phyloP scores from a whole-genome alignment of 2,797 vertebrate species.

The Rhynchonycteris naso region DNA sequence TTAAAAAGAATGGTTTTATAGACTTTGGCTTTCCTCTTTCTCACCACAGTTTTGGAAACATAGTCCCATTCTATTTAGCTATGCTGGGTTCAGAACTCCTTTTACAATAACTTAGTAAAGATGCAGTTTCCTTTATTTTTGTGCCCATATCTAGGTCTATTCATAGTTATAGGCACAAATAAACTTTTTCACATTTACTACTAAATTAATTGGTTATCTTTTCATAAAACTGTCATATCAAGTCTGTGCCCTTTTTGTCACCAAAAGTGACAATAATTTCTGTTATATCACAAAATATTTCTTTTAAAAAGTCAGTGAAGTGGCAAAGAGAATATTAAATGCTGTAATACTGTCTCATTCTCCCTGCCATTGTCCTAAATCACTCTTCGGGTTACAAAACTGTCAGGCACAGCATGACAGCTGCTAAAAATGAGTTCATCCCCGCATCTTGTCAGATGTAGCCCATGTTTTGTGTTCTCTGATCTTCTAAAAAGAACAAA shows the following conservation, averaged over 20 bases:
- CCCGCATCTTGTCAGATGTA: slow-evolving; percentile 55
- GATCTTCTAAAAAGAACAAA: slow-evolving; percentile 75
- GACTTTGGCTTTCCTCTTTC: background rate
- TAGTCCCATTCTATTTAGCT: background rate
- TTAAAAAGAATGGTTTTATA: background rate
- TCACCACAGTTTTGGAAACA: background rate
- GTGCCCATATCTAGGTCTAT: background rate
- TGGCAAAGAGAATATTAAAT: slow-evolving; percentile 11
- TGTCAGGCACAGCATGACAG: slow-evolving; percentile 42
- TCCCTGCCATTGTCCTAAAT: background rate
- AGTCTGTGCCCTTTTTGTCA: background rate
- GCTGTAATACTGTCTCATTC: background rate
- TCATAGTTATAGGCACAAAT: background rate
- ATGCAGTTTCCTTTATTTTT: background rate
- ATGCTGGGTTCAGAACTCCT: background rate
- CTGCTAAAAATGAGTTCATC: slow-evolving; percentile 44
- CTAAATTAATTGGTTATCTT: background rate
- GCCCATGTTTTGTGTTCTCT: slow-evolving; percentile 60
- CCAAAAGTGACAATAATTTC: background rate
- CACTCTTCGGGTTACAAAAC: background rate
- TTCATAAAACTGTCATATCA: background rate
- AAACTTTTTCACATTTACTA: background rate
- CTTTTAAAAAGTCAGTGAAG: background rate
- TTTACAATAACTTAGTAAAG: background rate
- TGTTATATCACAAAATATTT: background rate